These are phyloP conservation scores for Sphinx pinastri DNA, from an alignment of 2,888 invertebrate genomes.

Conservation along the genomic window DNA sequence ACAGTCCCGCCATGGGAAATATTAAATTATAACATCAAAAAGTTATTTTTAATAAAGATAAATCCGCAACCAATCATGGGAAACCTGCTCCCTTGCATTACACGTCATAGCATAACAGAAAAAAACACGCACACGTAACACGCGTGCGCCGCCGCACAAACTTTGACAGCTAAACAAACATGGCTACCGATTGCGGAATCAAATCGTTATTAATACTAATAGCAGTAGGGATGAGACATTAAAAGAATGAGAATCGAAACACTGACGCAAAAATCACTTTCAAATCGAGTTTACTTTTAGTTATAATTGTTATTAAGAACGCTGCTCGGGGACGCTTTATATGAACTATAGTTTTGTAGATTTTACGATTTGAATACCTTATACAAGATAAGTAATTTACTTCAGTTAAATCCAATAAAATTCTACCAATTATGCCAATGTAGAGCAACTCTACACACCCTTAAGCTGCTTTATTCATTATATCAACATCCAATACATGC, in stretches of 20 bases:
- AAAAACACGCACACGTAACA: conserved; percentile 70
- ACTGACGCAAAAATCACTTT: too few relatives aligned
- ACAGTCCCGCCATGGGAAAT: conserved; percentile 9
- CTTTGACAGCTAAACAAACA: conserved; percentile 79
- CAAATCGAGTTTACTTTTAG: too few relatives aligned
- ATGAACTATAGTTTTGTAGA: too few relatives aligned
- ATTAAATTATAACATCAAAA: conserved; percentile 32
- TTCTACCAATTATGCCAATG: too few relatives aligned
- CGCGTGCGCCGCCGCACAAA: conserved; percentile 60
- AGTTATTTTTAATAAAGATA: conserved; percentile 58
- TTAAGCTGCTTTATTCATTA: too few relatives aligned
- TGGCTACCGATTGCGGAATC: conserved; percentile 73
- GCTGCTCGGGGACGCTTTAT: too few relatives aligned
- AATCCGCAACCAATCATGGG: conserved; percentile 49
- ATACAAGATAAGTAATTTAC: too few relatives aligned
- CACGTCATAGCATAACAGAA: conserved; percentile 63
- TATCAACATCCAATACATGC: too few relatives aligned
- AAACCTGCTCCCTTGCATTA: conserved; percentile 50
- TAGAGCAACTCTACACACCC: too few relatives aligned
- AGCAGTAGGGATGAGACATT: not conserved
- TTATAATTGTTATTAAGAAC: too few relatives aligned
- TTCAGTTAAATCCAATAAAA: too few relatives aligned
- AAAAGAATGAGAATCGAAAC: not conserved
- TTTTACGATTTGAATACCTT: too few relatives aligned
- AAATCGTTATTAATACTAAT: conserved; percentile 75